Conservation (phyloP, 2,888 invertebrate genomes). For the Globia sparganii region DNA sequence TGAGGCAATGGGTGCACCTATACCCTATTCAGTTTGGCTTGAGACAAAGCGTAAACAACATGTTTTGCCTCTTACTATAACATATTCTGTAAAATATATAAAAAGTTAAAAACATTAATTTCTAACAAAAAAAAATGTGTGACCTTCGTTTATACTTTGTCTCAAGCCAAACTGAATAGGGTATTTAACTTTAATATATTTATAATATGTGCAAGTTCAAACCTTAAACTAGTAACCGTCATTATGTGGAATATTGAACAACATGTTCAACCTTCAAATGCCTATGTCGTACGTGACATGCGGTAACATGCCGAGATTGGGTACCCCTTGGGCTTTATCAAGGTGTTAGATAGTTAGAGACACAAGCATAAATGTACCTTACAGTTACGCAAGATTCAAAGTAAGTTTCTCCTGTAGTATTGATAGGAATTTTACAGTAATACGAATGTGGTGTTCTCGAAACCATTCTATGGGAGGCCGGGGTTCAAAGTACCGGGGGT, state of each 20-base stretch:
- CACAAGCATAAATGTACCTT: not conserved
- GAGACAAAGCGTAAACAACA: no score
- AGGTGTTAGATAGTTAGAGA: not conserved
- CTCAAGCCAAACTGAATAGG: no score
- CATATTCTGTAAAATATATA: no score
- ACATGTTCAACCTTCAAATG: conserved; percentile 42
- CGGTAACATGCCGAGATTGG: not conserved
- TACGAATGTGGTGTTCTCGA: no score
- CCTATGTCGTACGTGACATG: conserved; percentile 22
- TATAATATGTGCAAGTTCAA: conserved; percentile 14
- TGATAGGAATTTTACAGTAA: not conserved
- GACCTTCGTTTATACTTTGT: no score
- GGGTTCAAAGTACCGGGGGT: not conserved
- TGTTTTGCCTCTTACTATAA: no score
- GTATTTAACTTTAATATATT: no score
- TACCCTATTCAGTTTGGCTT: no score
- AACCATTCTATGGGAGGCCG: no score
- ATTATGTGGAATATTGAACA: not conserved
- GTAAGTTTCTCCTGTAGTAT: not conserved
- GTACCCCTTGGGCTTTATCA: conserved; percentile 8
- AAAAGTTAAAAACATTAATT: no score
- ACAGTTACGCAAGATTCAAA: not conserved
- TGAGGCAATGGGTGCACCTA: not conserved
- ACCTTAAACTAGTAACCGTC: conserved; percentile 10
- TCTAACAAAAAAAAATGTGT: no score